Evolutionary conservation across 2,113 vertebrate species (phyloP), one percentile per base, ranked within the genome.

Genomic region (Hippocampus barbouri): DNA sequence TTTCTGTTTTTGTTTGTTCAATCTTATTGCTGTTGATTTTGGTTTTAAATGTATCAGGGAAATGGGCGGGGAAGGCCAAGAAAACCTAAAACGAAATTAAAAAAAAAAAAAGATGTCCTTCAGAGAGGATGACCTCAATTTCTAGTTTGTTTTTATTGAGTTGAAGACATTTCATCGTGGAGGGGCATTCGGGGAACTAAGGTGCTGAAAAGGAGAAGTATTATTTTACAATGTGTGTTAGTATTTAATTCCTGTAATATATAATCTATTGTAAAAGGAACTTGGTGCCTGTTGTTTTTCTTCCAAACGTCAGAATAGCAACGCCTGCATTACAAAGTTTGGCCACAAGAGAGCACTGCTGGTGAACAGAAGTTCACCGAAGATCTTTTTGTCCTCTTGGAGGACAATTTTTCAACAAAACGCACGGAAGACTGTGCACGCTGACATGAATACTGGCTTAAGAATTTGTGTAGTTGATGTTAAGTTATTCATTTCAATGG

Each of bases 211-310:
- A 87, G 83, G 87, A 79, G 89, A 89, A 90, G 79, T 89, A 88
- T 84, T 89, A 89, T 92, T 90, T 89, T 90, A 85, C 89, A 81
- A 90, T 91, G 92, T 92, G 92, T 92, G 92, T 93, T 94, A 93
- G 90, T 93, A 92, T 81, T 91, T 80, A 88, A 86, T 91, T 88
- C 89, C 85, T 93, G 91, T 93, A 94, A 94, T 93, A 94, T 92
- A 94, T 93, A 80, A 90, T 90, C 91, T 94, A 91, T 92, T 88
- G 9, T 90, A 89, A 91, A 90, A 91, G 91, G 88, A 89, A 88
- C 85, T 85, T 76, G 67, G 84, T 65, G 91, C 85, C 87, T 92
- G 74, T 85, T 86, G 91, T 90, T 88, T 89, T 90, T 85, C 54
- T 88, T 90, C 63, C 41, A 21, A 16, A 64, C 41, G 1, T 3